These are phyloP conservation scores for Mnemiopsis leidyi DNA, from an alignment of 37 sponge, comb jelly and placozoan genomes.

Conservation along the genomic window DNA sequence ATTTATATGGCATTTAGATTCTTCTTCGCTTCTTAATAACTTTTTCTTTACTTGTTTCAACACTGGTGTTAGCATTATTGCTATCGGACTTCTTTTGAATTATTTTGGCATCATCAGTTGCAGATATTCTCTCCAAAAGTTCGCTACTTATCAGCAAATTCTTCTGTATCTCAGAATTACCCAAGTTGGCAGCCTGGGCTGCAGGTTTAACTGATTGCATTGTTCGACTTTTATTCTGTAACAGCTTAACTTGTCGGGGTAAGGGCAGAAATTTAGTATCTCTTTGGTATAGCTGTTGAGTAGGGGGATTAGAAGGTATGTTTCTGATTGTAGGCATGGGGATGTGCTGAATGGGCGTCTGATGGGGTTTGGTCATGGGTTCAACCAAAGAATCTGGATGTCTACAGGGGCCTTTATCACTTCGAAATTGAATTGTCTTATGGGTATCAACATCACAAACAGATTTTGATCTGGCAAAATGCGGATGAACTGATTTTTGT, in stretches of 20 bases:
- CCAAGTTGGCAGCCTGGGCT: no score
- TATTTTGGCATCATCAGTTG: no score
- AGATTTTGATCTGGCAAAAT: background rate
- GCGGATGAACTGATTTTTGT: background rate
- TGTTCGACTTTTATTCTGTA: background rate
- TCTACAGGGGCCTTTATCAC: no score
- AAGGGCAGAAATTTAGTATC: background rate
- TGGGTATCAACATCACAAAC: background rate
- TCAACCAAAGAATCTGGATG: background rate
- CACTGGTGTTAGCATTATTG: background rate
- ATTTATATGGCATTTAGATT: no score
- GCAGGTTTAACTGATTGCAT: no score
- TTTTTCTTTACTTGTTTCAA: no score
- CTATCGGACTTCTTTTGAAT: no score
- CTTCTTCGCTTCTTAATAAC: background rate
- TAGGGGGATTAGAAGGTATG: background rate
- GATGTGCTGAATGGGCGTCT: background rate
- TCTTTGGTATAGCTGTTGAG: background rate
- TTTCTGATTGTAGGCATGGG: background rate
- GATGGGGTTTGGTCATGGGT: background rate
- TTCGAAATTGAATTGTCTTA: no score
- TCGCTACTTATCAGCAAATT: background rate
- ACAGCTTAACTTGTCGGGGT: slow-evolving; percentile 14
- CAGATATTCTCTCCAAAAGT: background rate
- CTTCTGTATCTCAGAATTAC: no score